Percentiles rank a stretch among this genome's conserved stretches.
Conservation (phyloP, 2,797 vertebrate species). For the Rhinella marina region DNA sequence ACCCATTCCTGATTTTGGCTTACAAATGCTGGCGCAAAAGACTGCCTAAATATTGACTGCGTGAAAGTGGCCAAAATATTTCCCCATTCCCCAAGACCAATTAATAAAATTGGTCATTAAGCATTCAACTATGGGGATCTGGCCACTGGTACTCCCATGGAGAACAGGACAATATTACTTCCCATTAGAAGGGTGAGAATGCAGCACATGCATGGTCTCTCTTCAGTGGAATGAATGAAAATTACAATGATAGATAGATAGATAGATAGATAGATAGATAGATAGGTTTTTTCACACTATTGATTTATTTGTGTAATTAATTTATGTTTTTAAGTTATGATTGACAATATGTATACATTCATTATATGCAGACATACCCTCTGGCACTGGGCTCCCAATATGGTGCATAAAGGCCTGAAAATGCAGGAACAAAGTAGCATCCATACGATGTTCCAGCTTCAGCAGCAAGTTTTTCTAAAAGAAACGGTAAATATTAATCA, state of each 20-base stretch:
- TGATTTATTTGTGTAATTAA: background rate
- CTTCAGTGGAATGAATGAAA: no score
- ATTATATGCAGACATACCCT: slow-evolving; percentile 79
- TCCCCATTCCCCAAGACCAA: no score
- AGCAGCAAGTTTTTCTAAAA: slow-evolving; percentile 88
- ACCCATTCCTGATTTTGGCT: no score
- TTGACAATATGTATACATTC: background rate
- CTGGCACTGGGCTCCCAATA: slow-evolving; percentile 98
- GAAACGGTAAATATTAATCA: slow-evolving; percentile 51
- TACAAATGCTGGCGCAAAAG: no score
- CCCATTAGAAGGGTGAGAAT: no score
- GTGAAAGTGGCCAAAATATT: no score
- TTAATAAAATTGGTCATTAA: background rate
- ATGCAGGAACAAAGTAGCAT: slow-evolving; percentile 97
- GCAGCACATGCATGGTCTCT: no score
- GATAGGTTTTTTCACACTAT: background rate
- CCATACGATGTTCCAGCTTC: slow-evolving; percentile 93
- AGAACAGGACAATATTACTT: background rate
- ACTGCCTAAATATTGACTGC: no score
- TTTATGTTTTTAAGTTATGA: background rate
- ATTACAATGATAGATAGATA: background rate
- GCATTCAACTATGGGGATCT: background rate
- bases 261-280: background rate
- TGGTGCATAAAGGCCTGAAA: slow-evolving; percentile 95
- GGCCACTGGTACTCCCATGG: background rate